phyloP scores from a whole-genome alignment of 2,113 vertebrate species.

The Eira barbara region DNA sequence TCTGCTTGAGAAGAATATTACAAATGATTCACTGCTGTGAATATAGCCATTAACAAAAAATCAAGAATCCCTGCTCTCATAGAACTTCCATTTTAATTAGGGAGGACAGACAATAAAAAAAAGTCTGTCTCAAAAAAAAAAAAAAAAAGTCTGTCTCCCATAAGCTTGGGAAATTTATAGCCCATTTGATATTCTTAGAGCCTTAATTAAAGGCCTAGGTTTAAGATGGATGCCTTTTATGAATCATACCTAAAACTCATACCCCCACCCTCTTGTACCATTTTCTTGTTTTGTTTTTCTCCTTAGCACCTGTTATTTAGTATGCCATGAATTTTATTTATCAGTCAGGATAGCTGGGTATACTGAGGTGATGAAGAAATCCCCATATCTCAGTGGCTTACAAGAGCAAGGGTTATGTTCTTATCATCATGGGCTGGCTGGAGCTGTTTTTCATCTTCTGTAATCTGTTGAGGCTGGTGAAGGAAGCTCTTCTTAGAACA shows the following conservation, averaged over 20 bases:
- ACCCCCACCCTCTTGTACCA: background rate
- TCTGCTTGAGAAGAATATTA: background rate
- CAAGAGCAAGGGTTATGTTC: background rate
- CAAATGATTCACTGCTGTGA: conserved; percentile 12
- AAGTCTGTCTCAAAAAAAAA: background rate
- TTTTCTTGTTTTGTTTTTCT: background rate
- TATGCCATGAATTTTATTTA: background rate
- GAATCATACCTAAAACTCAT: background rate
- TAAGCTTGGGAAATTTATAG: background rate
- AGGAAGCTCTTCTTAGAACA: background rate
- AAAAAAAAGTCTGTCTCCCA: background rate
- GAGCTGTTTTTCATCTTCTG: background rate
- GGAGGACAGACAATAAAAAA: background rate
- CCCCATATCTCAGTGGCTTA: background rate
- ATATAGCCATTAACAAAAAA: background rate
- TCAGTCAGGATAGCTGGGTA: background rate
- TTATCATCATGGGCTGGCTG: background rate
- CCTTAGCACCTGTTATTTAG: background rate
- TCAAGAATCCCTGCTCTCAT: background rate
- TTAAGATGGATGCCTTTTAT: conserved; percentile 4
- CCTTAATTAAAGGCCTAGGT: background rate
- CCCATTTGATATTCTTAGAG: background rate
- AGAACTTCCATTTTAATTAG: background rate
- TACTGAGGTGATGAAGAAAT: background rate
- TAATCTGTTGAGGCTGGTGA: background rate